Percentiles rank a stretch among this genome's conserved stretches.
Conservation (phyloP, 2,113 vertebrate species). For the Ictalurus furcatus region DNA sequence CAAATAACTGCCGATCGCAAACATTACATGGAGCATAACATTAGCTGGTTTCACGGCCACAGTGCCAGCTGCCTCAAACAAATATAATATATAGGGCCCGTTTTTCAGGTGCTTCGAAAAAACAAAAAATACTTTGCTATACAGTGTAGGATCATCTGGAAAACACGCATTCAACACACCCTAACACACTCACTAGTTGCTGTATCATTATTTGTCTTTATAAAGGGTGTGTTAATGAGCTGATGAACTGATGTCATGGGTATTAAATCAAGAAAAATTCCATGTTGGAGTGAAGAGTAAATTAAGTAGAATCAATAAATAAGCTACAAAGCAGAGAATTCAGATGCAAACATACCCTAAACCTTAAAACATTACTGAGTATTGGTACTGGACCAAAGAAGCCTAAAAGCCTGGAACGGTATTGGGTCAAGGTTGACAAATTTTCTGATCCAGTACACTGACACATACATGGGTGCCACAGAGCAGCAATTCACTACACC, state of each 20-base stretch:
- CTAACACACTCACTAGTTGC: not conserved
- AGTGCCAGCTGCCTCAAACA: no score
- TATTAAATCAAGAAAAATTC: not conserved
- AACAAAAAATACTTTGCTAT: no score
- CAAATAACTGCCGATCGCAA: no score
- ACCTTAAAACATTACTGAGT: not conserved
- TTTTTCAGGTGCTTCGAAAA: no score
- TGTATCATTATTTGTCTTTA: not conserved
- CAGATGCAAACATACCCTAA: not conserved
- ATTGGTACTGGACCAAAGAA: not conserved
- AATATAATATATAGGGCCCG: no score
- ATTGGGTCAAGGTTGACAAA: no score
- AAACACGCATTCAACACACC: not conserved
- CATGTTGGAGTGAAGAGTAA: not conserved
- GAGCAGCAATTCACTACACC: not conserved
- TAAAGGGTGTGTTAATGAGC: not conserved
- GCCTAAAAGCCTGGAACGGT: no score
- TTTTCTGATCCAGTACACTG: not conserved
- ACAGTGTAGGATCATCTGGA: no score
- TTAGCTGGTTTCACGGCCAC: no score
- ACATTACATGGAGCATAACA: no score
- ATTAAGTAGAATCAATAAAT: not conserved
- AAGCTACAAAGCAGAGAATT: not conserved
- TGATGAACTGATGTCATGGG: not conserved
- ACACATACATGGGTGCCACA: not conserved